Evolutionary conservation across 2,888 invertebrate species (phyloP).

Genomic region (Cheilosia grossa): DNA sequence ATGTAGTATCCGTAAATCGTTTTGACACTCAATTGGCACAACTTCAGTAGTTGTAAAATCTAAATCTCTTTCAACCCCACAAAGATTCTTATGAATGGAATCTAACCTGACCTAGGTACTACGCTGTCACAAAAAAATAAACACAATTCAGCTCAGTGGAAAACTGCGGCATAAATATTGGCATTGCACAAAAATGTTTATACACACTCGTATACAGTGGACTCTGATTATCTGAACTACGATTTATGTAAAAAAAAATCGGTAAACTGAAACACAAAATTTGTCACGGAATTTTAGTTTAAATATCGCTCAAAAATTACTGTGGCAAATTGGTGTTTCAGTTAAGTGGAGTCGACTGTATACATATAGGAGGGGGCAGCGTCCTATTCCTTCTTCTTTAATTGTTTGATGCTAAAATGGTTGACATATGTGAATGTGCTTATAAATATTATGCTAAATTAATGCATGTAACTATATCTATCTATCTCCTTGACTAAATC

Average conservation of each 20-base stretch:
- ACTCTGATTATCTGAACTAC: too few relatives aligned
- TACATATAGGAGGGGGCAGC: not conserved
- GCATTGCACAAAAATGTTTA: conserved; percentile 13
- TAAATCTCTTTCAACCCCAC: not conserved
- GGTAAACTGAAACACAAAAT: too few relatives aligned
- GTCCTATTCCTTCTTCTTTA: not conserved
- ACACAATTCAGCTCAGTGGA: conserved; percentile 20
- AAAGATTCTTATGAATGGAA: conserved; percentile 22
- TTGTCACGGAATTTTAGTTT: too few relatives aligned
- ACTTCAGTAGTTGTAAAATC: conserved; percentile 10
- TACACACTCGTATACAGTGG: not conserved
- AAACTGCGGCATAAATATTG: conserved; percentile 64
- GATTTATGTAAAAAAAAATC: too few relatives aligned
- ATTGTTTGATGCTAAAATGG: not conserved
- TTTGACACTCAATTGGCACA: conserved; percentile 29
- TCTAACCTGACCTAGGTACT: not conserved
- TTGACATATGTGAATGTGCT: too few relatives aligned
- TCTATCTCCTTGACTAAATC: too few relatives aligned
- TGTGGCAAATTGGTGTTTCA: too few relatives aligned
- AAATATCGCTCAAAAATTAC: too few relatives aligned
- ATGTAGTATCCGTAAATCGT: not conserved
- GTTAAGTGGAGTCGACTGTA: too few relatives aligned
- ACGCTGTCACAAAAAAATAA: conserved; percentile 33
- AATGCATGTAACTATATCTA: too few relatives aligned
- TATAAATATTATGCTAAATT: too few relatives aligned